Evolutionary conservation across 2,113 vertebrate species (phyloP).

Genomic region (Ctenodactylus gundi): DNA sequence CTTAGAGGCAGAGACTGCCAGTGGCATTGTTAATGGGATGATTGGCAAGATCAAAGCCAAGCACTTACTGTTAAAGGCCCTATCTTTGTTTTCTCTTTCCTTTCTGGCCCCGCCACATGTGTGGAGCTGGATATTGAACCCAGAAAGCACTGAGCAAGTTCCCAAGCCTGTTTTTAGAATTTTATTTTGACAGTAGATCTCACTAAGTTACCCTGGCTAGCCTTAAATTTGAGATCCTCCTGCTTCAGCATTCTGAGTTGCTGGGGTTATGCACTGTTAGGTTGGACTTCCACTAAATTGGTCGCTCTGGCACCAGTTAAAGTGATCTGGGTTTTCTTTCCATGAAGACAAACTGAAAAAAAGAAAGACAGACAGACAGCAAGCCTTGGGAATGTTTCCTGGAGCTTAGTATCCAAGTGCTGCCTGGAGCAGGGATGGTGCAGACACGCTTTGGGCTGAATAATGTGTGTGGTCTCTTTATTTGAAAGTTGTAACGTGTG

Average conservation of each 20-base stretch:
- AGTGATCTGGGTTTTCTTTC: conserved; percentile 13
- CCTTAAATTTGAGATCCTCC: background rate
- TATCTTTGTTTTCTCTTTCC: background rate
- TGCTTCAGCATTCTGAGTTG: background rate
- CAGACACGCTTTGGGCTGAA: background rate
- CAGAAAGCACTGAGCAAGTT: background rate
- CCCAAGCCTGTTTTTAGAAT: background rate
- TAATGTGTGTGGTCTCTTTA: background rate
- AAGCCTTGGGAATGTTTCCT: background rate
- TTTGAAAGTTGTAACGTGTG: background rate
- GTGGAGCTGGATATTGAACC: background rate
- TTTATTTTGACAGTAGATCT: background rate
- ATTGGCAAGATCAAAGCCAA: background rate
- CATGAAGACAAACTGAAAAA: background rate
- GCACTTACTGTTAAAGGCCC: background rate
- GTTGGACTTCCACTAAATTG: background rate
- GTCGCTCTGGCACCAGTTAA: background rate
- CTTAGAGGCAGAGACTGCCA: background rate
- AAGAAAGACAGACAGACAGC: no score
- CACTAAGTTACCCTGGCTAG: background rate
- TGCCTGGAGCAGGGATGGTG: background rate
- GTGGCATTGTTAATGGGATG: background rate
- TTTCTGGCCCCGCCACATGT: background rate
- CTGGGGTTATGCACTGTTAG: background rate
- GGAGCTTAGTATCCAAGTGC: background rate